Base-by-base conservation (phyloP, 1,140 invertebrate species). In the Drosophila melanogaster region DNA sequence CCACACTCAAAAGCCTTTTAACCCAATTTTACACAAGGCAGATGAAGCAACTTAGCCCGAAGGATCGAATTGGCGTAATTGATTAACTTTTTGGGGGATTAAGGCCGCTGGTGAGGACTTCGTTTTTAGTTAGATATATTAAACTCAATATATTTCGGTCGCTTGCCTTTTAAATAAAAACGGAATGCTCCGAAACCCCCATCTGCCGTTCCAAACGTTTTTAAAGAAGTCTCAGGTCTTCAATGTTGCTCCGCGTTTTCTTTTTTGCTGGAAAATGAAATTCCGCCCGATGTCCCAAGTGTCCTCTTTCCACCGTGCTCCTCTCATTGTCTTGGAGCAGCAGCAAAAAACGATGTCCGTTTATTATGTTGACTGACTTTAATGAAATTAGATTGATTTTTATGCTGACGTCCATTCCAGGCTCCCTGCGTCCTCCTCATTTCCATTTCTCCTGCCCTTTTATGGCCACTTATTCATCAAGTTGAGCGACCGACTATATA, bases 331-430 rank as follows among this genome's bases (percentile, higher is more conserved):
- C 74, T 73, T 73, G 66, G 33, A 69, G 51, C 33, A 50, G 12
- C n/a, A 41, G 58, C 59, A 24, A 22, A 47, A 47, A 46, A 59
- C 72, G 35, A 40, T 54, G 44, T 57, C 35, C 56, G 55, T 47
- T 56, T 77, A 78, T 81, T 85, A 86, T 81, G 77, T 71, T 81
- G 81, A 75, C 69, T 81, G 81, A 87, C 83, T 78, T 87, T 86
- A 86, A 86, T 87, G 65, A 87, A 86, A 86, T 86, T 86, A 86
- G 74, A 86, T 86, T 86, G 81, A 86, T 86, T 86, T 85, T 86
- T 78, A 62, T 78, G 74, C 81, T 74, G 77, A 77, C 61, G 81
- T 81, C 74, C 81, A 70, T 50, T 56, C 24, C 26, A 6, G 26
- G 26, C 33, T 26, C 41, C 5, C 19, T 41, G 6, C 67, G 24